Evolutionary conservation across 1,140 invertebrate species (phyloP).

Genomic region (Procambarus clarkii): DNA sequence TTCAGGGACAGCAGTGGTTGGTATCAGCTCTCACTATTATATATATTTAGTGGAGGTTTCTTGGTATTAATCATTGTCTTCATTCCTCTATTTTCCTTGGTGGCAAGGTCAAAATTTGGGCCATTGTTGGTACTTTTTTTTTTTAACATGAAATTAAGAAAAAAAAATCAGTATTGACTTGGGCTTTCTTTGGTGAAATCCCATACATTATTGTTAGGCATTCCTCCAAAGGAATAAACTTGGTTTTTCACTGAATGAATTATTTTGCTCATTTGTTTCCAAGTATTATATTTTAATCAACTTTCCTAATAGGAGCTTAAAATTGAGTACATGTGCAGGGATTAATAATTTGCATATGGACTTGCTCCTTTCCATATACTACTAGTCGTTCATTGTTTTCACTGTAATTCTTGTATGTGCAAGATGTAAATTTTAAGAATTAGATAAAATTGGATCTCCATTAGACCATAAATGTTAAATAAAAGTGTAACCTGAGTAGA

Average conservation of each 20-base stretch:
- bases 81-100: conserved; percentile 40
- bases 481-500: conserved; percentile 57
- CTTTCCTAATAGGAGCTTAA: conserved; percentile 37
- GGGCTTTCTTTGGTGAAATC: conserved; percentile 7
- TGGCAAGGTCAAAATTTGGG: conserved; percentile 5
- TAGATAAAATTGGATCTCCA: conserved; percentile 65
- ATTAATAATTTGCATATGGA: conserved; percentile 7
- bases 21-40: conserved; percentile 52
- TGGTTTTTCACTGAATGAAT: too few species aligned
- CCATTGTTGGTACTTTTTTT: not conserved
- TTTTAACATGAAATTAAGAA: not conserved
- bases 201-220: conserved; percentile 8
- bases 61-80: conserved; percentile 48
- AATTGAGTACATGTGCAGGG: conserved; percentile 33
- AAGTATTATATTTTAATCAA: conserved; percentile 9
- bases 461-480: conserved; percentile 61
- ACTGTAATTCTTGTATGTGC: conserved; percentile 65
- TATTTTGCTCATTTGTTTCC: conserved; percentile 28
- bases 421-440: conserved; percentile 69
- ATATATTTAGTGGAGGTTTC: conserved; percentile 36
- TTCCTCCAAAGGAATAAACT: too few species aligned
- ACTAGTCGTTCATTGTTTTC: conserved; percentile 68
- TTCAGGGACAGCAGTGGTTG: conserved; percentile 49
- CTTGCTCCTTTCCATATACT: conserved; percentile 53
- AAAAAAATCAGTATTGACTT: not conserved